Evolutionary conservation across 2,888 invertebrate genomes (phyloP), one percentile per base, ranked within the genome.

Genomic region (Melanargia galathea): DNA sequence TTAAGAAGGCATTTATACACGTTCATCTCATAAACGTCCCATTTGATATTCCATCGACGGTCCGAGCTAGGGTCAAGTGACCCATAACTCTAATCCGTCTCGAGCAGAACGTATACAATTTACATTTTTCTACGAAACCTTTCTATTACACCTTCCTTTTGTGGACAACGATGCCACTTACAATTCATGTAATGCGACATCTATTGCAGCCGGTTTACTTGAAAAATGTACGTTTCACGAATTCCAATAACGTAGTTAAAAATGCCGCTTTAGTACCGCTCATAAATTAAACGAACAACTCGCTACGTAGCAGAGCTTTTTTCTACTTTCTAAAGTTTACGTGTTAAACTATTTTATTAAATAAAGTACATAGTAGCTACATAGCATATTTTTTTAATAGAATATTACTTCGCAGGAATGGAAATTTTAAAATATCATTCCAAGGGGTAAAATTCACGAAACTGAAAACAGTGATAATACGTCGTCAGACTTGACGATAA

Each of bases 81-180:
- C 81, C 84, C 84, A 84, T 86, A 84, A 86, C 78, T 87, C 76
- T 78, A 73, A 81, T 80, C 79, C 78, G 64, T 66, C 73, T 77
- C 77, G 78, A 80, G 82, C 81, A 81, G 77, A 69, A 76, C 76
- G 72, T 71, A n/a, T n/a, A 73, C 73, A 80, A 73, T 85, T 85
- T 83, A 86, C 83, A 83, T 82, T 78, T 80, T 87, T 86, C 88
- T 76, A 76, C 74, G 88, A 84, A 87, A 79, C 75, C 76, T 77
- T 74, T 80, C 78, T 78, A 83, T 75, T 75, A 76, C 73, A 75
- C 74, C 76, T 76, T 73, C 80, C 79, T 82, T 78, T 79, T 78
- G 80, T 78, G 67, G 75, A 75, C 79, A 76, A 75, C 74, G 71
- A 74, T 71, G 74, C 76, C 76, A 79, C 75, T 76, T 76, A 73